These are phyloP conservation scores for Vanessa cardui DNA, from an alignment of 2,888 invertebrate genomes.

Conservation along the genomic window DNA sequence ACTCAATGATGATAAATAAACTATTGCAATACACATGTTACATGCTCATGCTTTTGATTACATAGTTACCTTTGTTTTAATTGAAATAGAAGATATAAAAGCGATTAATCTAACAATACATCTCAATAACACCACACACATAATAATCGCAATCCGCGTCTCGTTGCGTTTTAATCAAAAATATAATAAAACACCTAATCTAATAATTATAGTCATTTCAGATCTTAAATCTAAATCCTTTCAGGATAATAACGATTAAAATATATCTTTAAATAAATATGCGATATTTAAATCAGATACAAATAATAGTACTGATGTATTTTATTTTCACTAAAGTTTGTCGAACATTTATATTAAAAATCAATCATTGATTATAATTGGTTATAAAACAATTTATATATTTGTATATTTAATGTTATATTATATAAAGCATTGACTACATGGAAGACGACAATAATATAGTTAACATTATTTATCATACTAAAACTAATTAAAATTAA, in stretches of 20 bases:
- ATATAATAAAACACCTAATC: constrained; percentile 51
- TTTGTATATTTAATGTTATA: constrained; percentile 14
- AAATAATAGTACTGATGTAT: background rate
- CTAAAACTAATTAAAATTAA: constrained; percentile 32
- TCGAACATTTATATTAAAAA: constrained; percentile 16
- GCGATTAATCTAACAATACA: constrained; percentile 33
- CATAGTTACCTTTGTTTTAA: constrained; percentile 27
- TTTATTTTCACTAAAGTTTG: background rate
- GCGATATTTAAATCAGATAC: constrained; percentile 6
- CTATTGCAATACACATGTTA: constrained; percentile 8
- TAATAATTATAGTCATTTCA: constrained; percentile 28
- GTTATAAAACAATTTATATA: constrained; percentile 16
- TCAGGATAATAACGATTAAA: constrained; percentile 51
- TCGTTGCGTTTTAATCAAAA: constrained; percentile 41
- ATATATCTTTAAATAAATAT: constrained; percentile 23
- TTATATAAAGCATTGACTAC: constrained; percentile 53
- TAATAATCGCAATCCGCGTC: constrained; percentile 44
- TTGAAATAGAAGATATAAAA: constrained; percentile 34
- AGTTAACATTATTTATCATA: constrained; percentile 33
- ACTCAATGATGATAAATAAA: constrained; percentile 1
- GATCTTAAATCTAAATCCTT: constrained; percentile 50
- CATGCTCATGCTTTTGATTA: constrained; percentile 8
- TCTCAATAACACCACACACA: constrained; percentile 32
- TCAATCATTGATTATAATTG: constrained; percentile 11
- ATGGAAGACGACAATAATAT: constrained; percentile 68